phyloP scores from a whole-genome alignment of 1,140 invertebrate genomes.

The Lerema accius region DNA sequence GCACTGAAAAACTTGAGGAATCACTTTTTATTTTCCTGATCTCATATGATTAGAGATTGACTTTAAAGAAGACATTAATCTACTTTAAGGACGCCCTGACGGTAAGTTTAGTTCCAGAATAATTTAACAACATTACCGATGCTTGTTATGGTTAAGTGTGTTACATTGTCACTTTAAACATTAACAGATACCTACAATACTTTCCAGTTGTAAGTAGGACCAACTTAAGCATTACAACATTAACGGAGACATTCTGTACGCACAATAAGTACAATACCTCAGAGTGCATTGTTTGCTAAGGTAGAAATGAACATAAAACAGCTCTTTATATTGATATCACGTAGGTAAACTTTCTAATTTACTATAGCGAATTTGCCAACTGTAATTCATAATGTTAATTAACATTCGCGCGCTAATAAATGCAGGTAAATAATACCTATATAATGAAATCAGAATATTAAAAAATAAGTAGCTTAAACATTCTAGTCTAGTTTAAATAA shows the following conservation, averaged over 20 bases:
- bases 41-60: background rate
- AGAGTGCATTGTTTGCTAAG: background rate
- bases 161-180: background rate
- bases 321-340: constrained; percentile 27
- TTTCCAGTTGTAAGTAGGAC: too few species aligned
- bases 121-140: too few species aligned
- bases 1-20: background rate
- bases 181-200: too few species aligned
- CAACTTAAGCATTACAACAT: constrained; percentile 15
- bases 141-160: too few species aligned
- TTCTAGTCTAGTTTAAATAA: too few species aligned
- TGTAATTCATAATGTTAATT: background rate
- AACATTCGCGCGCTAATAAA: background rate
- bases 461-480: too few species aligned
- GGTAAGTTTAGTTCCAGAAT: constrained; percentile 42
- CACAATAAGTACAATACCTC: constrained; percentile 8
- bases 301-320: constrained; percentile 3
- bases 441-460: too few species aligned
- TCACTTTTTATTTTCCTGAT: constrained; percentile 9
- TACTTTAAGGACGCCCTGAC: constrained; percentile 33
- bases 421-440: too few species aligned
- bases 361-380: constrained; percentile 58
- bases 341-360: constrained; percentile 72
- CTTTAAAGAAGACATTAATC: background rate
- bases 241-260: constrained; percentile 11